Percentiles rank a stretch among this genome's conserved stretches.
Conservation (phyloP, 2,113 vertebrate species). For the Phoxinus phoxinus region DNA sequence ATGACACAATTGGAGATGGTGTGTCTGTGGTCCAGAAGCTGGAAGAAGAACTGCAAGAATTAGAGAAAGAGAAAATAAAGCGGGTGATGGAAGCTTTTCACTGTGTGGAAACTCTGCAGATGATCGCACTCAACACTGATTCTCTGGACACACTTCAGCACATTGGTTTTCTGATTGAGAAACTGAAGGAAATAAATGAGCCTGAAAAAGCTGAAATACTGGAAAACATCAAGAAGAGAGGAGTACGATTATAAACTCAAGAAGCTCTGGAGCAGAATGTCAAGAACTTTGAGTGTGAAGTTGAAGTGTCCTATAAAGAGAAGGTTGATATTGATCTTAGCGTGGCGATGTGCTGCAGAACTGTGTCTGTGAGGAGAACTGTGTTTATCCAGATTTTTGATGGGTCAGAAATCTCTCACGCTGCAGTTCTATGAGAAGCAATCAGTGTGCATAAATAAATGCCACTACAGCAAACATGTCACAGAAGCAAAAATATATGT, state of each 20-base stretch:
- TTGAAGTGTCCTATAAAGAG: neutral
- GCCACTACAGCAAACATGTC: neutral
- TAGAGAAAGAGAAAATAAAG: neutral
- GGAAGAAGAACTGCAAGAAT: neutral
- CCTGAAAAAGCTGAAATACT: neutral
- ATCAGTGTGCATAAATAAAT: neutral
- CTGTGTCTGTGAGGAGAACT: neutral
- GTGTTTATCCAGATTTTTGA: neutral
- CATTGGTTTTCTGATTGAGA: neutral
- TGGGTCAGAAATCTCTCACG: rapidly evolving
- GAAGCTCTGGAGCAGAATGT: neutral
- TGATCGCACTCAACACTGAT: neutral
- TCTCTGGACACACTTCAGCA: rapidly evolving
- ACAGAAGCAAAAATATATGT: neutral
- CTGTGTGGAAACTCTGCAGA: neutral
- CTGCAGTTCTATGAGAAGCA: rapidly evolving
- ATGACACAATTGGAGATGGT: rapidly evolving
- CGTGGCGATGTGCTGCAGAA: neutral
- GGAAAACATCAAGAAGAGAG: conserved; percentile 11
- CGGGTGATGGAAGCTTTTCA: neutral
- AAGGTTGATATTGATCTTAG: neutral
- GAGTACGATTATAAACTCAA: conserved; percentile 31
- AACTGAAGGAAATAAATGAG: neutral
- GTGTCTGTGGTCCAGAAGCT: neutral
- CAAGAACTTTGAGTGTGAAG: neutral